A percentile compares a stretch with the other conserved stretches of the same genome.
Conservation (phyloP, 1,140 invertebrate species). For the Drosophila biarmipes region DNA sequence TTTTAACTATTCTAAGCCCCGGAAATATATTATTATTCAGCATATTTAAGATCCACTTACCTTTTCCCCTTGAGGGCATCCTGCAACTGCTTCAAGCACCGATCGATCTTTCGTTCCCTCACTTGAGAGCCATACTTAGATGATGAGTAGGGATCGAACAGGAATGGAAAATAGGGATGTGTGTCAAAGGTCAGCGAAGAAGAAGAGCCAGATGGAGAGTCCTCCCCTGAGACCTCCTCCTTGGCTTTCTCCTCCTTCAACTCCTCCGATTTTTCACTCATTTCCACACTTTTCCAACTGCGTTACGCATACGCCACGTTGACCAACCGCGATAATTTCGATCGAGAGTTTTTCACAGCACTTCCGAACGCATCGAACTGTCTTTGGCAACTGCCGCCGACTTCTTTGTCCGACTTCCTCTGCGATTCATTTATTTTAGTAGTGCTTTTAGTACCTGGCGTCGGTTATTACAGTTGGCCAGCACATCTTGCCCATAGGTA, state of each 20-base stretch:
- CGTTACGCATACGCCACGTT: conserved; percentile 54
- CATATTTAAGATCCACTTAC: conserved; percentile 33
- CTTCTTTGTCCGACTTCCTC: conserved; percentile 50
- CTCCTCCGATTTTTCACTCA: conserved; percentile 17
- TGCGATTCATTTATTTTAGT: conserved; percentile 46
- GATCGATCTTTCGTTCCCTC: conserved; percentile 75
- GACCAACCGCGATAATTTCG: not conserved
- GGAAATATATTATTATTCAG: not conserved
- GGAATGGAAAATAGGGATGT: conserved; percentile 57
- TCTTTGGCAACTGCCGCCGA: conserved; percentile 53
- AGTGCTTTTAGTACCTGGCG: conserved; percentile 63
- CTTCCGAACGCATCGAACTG: conserved; percentile 55
- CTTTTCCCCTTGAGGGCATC: conserved; percentile 57
- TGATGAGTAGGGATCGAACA: conserved; percentile 50
- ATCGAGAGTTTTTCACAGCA: conserved; percentile 11
- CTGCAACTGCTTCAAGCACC: conserved; percentile 72
- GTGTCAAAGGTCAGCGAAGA: conserved; percentile 60
- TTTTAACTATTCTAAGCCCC: too few relatives aligned
- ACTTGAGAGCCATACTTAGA: conserved; percentile 79
- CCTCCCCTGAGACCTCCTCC: not conserved
- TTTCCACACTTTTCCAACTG: not conserved
- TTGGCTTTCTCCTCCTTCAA: not conserved
- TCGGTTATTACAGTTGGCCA: conserved; percentile 75
- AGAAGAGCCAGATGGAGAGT: conserved; percentile 1
- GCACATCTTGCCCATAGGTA: conserved; percentile 54